These are phyloP conservation scores for Drosophila subquinaria DNA, from an alignment of 2,888 invertebrate genomes.

Conservation along the genomic window DNA sequence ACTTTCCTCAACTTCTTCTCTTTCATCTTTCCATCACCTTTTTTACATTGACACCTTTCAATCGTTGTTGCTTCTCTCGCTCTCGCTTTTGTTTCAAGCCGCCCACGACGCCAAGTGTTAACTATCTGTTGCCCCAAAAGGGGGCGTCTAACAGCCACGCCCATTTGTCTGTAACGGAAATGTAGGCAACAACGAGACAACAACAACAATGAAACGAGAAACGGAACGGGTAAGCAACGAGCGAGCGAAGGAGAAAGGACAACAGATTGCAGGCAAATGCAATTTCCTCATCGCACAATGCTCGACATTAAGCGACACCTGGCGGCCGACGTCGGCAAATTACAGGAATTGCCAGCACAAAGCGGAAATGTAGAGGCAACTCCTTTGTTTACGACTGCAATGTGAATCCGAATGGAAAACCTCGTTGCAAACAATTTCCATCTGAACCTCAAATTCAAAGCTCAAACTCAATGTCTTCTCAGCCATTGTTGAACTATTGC, in stretches of 20 bases:
- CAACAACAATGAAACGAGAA: conserved; percentile 28
- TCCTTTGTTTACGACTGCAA: conserved; percentile 37
- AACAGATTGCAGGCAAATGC: conserved; percentile 51
- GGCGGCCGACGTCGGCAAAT: conserved; percentile 62
- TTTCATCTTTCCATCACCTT: background rate
- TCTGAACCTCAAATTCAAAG: background rate
- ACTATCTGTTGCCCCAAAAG: conserved; percentile 27
- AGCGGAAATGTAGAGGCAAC: conserved; percentile 55
- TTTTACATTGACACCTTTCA: conserved; percentile 18
- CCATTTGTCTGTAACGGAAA: conserved; percentile 72
- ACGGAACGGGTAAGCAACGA: background rate
- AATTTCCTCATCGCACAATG: conserved; percentile 62
- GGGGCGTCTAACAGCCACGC: conserved; percentile 50
- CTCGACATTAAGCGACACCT: conserved; percentile 63
- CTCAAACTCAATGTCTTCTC: background rate
- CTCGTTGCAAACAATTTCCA: conserved; percentile 5
- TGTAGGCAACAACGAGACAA: conserved; percentile 59
- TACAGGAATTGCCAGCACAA: conserved; percentile 55
- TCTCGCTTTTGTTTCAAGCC: conserved; percentile 12
- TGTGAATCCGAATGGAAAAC: conserved; percentile 8
- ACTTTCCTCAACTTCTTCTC: background rate
- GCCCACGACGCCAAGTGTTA: conserved; percentile 7
- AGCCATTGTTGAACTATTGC: conserved; percentile 23
- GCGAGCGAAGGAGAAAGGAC: conserved; percentile 6
- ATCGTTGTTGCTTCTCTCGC: conserved; percentile 9